Evolutionary conservation across 2,113 vertebrate species (phyloP).

Genomic region (Hydrochoerus hydrochaeris): DNA sequence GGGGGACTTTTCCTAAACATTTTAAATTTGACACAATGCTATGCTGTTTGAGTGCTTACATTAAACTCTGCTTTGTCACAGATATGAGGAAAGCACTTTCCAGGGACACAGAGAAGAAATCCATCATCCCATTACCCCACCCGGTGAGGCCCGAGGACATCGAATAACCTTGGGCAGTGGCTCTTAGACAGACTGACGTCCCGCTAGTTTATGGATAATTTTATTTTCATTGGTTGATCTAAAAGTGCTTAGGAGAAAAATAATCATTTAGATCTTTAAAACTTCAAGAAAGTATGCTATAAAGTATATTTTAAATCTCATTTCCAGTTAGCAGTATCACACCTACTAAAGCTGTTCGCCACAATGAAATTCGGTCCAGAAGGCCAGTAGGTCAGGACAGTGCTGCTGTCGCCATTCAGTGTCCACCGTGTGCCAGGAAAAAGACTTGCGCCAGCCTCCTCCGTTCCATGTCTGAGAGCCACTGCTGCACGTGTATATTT

Average conservation of each 20-base stretch:
- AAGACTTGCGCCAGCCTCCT: conserved; percentile 14
- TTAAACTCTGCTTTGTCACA: conserved; percentile 80
- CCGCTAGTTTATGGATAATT: conserved; percentile 58
- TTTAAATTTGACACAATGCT: conserved; percentile 10
- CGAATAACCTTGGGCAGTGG: conserved; percentile 90
- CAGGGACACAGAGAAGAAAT: conserved; percentile 97
- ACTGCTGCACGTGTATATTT: conserved; percentile 68
- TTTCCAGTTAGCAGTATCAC: conserved; percentile 58
- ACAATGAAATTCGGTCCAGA: conserved; percentile 63
- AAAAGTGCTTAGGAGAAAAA: conserved; percentile 67
- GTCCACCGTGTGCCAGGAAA: not conserved
- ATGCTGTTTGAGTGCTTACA: not conserved
- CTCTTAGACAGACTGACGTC: conserved; percentile 82
- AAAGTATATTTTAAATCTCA: conserved; percentile 44
- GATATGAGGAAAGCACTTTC: conserved; percentile 98
- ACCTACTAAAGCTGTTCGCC: conserved; percentile 64
- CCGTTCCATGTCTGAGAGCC: conserved; percentile 73
- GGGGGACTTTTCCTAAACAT: not conserved
- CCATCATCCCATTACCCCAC: conserved; percentile 95
- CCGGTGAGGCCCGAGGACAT: conserved; percentile 98
- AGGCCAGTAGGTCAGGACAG: conserved; percentile 36
- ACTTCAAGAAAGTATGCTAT: conserved; percentile 60
- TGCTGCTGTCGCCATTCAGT: not conserved
- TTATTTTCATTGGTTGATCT: conserved; percentile 62
- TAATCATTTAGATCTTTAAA: conserved; percentile 58